Conservation (phyloP, 2,113 vertebrate genomes). For the Hemiprocne comata region DNA sequence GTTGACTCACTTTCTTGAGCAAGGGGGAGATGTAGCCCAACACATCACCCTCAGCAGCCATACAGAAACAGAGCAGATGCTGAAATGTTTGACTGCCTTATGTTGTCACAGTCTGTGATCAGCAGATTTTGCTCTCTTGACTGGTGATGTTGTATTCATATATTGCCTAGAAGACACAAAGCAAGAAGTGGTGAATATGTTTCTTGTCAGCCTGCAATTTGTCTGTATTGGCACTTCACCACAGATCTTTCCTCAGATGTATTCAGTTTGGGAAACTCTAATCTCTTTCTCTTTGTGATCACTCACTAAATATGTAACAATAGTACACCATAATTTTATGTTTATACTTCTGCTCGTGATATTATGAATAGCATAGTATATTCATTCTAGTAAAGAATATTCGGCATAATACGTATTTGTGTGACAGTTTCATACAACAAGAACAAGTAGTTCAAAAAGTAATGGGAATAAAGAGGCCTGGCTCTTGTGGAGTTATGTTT, state of each 20-base stretch:
- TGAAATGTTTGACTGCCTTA: constrained; percentile 35
- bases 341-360: not conserved
- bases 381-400: not conserved
- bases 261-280: not conserved
- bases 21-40: not conserved
- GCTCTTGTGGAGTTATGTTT: not conserved
- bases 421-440: not conserved
- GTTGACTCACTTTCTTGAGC: not conserved
- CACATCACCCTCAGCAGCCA: not conserved
- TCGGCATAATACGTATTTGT: not conserved
- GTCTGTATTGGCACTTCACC: constrained; percentile 34
- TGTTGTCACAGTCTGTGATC: constrained; percentile 48
- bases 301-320: not conserved
- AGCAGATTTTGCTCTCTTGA: constrained; percentile 47
- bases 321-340: not conserved
- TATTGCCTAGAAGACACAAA: constrained; percentile 40
- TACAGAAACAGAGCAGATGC: constrained; percentile 36
- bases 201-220: constrained; percentile 46
- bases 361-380: not conserved
- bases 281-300: constrained; percentile 1
- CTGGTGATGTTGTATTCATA: constrained; percentile 7
- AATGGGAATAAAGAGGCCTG: not conserved
- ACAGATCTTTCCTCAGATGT: not conserved
- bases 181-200: constrained; percentile 35
- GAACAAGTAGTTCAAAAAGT: not conserved